Base-by-base conservation (phyloP, 2,888 invertebrate species). In the Caenorhabditis sp. region DNA sequence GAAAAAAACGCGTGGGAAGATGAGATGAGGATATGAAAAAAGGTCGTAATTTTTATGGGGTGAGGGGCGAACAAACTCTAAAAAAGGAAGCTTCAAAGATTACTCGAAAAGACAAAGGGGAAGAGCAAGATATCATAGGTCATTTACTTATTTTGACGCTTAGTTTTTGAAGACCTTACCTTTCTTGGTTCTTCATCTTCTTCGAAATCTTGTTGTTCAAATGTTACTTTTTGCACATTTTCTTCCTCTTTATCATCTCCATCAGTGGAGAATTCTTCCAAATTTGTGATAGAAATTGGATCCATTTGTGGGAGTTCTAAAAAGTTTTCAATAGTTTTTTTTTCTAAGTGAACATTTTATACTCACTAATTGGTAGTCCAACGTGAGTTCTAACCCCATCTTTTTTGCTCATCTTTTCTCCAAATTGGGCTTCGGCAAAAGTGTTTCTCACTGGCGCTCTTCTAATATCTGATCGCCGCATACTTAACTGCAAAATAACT, bases 371-470 rank as follows among this genome's bases (percentile, higher is more conserved):
- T 31, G 77, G 74, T 14, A 71, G 58, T 69, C 67, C 75, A 59
- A 70, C 57, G 27, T 76, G 72, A 14, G 73, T 76, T 54, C 70
- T 72, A 53, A 73, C 73, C 21, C 67, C 78, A 25, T 78, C 78
- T 26, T 70, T 78, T 49, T 57, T 49, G n/a, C 52, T 50, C n/a
- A 67, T 59, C 59, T 75, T 75, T 12, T 70, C 70, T 20, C 67
- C 50, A n/a, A 76, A 70, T 58, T 71, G 76, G 20, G 71, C 70
- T 23, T 63, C 71, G 10, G 75, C 70, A n/a, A 75, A 64, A 62
- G 67, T 71, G 59, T 77, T 73, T 23, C 77, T 53, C 0, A 77
- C 76, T 14, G 81, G 81, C 27, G 81, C 73, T 49, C 81, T 59
- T 23, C 81, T 69, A 58, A 81, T 79, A 23, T 73, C 69, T n/a